A percentile compares a stretch with the other conserved stretches of the same genome.
phyloP scores from a whole-genome alignment of 2,113 vertebrate species.

The Halichoerus grypus region DNA sequence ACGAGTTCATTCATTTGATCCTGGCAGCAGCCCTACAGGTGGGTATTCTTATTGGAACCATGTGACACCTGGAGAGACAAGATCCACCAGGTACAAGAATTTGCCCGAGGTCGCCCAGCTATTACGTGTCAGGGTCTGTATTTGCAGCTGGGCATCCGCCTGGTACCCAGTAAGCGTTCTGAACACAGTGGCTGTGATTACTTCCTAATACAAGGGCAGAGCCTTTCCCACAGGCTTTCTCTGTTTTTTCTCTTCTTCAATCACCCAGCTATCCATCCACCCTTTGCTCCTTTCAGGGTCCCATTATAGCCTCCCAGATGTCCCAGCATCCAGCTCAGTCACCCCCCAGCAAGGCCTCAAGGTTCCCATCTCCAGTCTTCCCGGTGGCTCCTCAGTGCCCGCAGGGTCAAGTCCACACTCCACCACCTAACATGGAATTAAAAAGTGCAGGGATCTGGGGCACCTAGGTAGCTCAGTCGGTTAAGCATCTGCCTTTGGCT shows the following conservation, averaged over 20 bases:
- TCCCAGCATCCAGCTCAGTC: background rate
- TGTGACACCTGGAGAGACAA: rapidly evolving
- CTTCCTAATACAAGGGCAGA: background rate
- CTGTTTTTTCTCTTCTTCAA: background rate
- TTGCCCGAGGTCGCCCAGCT: background rate
- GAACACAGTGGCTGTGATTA: no score
- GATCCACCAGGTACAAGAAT: background rate
- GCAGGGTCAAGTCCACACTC: background rate
- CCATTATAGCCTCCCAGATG: background rate
- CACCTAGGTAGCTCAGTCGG: background rate
- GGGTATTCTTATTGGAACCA: background rate
- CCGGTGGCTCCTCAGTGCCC: background rate
- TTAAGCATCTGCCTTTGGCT: background rate
- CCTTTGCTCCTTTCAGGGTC: background rate
- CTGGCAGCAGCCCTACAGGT: background rate
- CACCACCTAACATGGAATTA: background rate
- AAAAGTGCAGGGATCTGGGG: background rate
- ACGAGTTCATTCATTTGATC: rapidly evolving
- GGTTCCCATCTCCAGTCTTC: background rate
- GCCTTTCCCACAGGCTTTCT: background rate
- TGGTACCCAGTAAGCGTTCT: background rate
- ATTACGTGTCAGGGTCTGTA: background rate
- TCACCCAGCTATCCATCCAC: background rate
- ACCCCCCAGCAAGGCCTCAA: background rate
- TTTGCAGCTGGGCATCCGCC: background rate